Base-by-base conservation (phyloP, 2,888 invertebrate genomes). In the Calliphora vomitoria region DNA sequence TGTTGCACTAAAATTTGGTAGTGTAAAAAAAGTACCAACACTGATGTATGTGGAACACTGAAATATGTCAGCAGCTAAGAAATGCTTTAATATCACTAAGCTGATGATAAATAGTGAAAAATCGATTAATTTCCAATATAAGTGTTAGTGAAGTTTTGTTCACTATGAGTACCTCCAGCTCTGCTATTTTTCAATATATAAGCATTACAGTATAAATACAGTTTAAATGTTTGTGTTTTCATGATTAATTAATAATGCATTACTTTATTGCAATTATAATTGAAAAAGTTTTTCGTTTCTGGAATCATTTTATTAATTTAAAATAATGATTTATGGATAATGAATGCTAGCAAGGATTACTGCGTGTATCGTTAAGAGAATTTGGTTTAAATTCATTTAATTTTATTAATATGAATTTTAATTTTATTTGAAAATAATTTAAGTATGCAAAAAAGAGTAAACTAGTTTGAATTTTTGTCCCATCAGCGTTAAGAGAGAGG, bases 191-290 rank as follows among this genome's bases (percentile, higher is more conserved):
- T 25, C 25, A 25, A 25, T 25, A 25, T 25, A 25, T 25, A 25
- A 25, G 25, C 25, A 25, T 60, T 44, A 31, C 15, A 4, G 0
- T 18, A 18, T 38, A 18, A 35, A 71, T 58, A 13, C 20, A 20
- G 44, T 62, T 69, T 58, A 44, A 47, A 5, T 47, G 38, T 50
- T 47, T 60, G 41, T 50, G 10, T 68, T 79, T 81, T 76, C 64
- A 53, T 69, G 62, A 81, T 85, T 85, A 85, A 81, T 85, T 81
- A 81, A 76, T 76, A 76, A 76, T 81, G 64, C 76, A 62, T 76
- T 75, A 85, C 76, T 81, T 81, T 76, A 76, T 71, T 76, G 38
- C 62, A 76, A 81, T 62, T 85, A 18, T 85, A 85, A 85, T 81
- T 85, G 85, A 85, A 85, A 81, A 81, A 85, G 47, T 81, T 85